Base-by-base conservation (phyloP, 2,797 vertebrate genomes). In the Lacerta viridis region DNA sequence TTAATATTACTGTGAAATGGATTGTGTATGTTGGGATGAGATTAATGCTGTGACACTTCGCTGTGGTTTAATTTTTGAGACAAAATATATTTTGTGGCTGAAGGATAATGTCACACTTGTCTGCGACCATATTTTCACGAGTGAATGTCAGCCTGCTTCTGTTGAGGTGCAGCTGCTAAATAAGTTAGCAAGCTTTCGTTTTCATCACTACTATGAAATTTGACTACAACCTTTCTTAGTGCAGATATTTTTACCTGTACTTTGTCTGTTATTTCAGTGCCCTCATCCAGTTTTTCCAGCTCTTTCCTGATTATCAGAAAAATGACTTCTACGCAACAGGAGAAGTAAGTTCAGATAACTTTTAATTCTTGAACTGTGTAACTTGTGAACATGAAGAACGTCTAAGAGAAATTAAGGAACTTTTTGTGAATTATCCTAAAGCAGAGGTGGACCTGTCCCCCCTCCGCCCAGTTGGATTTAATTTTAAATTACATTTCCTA, bases 241-340 rank as follows among this genome's bases (percentile, higher is more conserved):
- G 39, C 55, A 18, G 3, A 3, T 80, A 23, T 2, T 90, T 72
- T 88, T 68, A 83, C 64, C n/a, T 82, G 71, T 93, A 81, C 29
- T 90, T 93, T 91, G 79, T 76, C 91, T 93, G 85, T 92, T 3
- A 89, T 91, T 86, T 29, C 91, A 98, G 97, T 92, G 97, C 96
- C 7, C 96, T 98, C 83, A 94, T 78, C 39, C 97, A 97, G 93
- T 98, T 99, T 96, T 99, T 97, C 94, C 97, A 97, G 94, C 93
- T 98, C 85, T 99, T 99, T 94, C 97, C 97, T 13, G 97, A 98
- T 79, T 98, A 98, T 95, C 96, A 97, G 94, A 92, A 97, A 90
- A 98, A 98, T 92, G 94, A 98, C 36, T 99, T 98, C 93, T 98
- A 97, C 91, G 97, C 97, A 91, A 97, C 97, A 59, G 98, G 98